Conservation (phyloP, 2,888 invertebrate genomes). For the Leucoma salicis region DNA sequence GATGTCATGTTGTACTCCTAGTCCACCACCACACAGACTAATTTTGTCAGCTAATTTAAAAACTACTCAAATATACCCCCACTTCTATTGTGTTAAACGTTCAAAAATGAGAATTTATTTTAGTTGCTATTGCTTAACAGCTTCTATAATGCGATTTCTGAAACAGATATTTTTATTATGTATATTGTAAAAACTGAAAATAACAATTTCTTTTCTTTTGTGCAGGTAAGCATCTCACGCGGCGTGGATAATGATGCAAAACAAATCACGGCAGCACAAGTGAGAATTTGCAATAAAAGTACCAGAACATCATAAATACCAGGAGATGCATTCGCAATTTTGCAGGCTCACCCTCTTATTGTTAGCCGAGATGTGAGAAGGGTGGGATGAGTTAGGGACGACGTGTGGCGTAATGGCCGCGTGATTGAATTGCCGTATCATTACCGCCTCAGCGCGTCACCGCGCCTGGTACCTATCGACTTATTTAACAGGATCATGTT, state of each 20-base stretch:
- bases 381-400: constrained; percentile 39
- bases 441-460: constrained; percentile 53
- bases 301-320: constrained; percentile 51
- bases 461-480: constrained; percentile 60
- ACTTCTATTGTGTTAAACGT: no score
- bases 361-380: constrained; percentile 25
- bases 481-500: constrained; percentile 51
- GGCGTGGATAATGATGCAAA: background rate
- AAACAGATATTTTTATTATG: no score
- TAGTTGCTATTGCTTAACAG: no score
- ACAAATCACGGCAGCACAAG: background rate
- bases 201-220: background rate
- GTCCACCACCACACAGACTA: no score
- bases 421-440: constrained; percentile 70
- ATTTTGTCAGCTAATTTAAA: no score
- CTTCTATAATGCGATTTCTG: no score
- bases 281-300: constrained; percentile 58
- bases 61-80: no score
- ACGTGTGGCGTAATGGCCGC: constrained; percentile 59
- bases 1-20: no score
- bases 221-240: background rate
- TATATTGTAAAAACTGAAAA: no score
- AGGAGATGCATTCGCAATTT: constrained; percentile 56
- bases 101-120: no score
- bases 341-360: constrained; percentile 40